Evolutionary conservation across 2,797 vertebrate genomes (phyloP).

Genomic region (Chrysolophus pictus): DNA sequence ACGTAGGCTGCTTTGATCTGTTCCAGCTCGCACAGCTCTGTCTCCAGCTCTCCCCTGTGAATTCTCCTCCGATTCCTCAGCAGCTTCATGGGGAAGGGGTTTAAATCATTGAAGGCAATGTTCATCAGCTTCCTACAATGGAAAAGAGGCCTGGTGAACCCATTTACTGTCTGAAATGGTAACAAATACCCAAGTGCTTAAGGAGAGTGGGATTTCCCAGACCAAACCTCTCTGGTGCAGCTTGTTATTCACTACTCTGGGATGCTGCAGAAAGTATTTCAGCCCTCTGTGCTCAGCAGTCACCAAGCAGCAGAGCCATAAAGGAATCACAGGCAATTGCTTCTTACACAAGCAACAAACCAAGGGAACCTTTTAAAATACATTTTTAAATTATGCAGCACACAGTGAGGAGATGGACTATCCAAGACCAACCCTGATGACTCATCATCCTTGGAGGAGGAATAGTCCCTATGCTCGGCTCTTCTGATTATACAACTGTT

Average conservation of each 20-base stretch:
- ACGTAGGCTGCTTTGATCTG: slow-evolving; percentile 85
- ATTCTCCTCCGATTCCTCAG: slow-evolving; percentile 82
- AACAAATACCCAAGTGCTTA: not conserved
- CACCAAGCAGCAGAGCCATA: not conserved
- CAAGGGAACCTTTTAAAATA: not conserved
- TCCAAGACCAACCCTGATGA: not conserved
- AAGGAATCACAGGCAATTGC: not conserved
- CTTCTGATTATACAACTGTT: not conserved
- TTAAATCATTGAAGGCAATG: slow-evolving; percentile 93
- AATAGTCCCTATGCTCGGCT: accelerated
- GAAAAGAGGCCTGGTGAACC: slow-evolving; percentile 4
- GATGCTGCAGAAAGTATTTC: not conserved
- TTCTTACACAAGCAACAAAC: not conserved
- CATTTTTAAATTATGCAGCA: not conserved
- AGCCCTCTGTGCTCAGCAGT: not conserved
- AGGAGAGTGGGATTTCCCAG: not conserved
- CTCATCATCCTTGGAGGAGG: not conserved
- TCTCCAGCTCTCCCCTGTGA: slow-evolving; percentile 87
- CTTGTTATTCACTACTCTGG: not conserved
- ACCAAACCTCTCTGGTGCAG: not conserved
- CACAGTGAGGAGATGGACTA: not conserved
- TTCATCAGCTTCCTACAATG: slow-evolving; percentile 84
- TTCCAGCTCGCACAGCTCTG: slow-evolving; percentile 87
- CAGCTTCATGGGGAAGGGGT: slow-evolving; percentile 90
- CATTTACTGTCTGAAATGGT: not conserved